Evolutionary conservation across 2,888 invertebrate species (phyloP).

Genomic region (Nycteola revayana): DNA sequence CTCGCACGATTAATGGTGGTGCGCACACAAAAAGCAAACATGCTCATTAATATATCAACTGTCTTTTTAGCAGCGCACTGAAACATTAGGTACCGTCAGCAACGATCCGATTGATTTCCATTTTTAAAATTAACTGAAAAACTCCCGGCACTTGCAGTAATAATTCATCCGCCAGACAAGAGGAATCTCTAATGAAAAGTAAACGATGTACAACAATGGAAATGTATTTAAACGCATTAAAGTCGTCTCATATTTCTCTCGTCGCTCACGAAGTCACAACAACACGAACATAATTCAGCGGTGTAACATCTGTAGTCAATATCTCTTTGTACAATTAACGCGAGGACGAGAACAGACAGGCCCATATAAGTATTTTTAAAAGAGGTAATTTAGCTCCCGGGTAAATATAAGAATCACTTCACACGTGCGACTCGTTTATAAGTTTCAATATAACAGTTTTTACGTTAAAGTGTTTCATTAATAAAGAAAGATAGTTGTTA

Average conservation of each 20-base stretch:
- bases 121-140: constrained; percentile 33
- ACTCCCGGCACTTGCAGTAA: constrained; percentile 40
- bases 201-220: constrained; percentile 47
- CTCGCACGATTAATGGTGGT: constrained; percentile 77
- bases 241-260: constrained; percentile 72
- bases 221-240: constrained; percentile 52
- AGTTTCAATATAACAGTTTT: constrained; percentile 18
- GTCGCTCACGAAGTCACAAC: constrained; percentile 54
- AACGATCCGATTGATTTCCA: constrained; percentile 35
- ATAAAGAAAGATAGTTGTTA: constrained; percentile 18
- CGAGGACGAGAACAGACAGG: constrained; percentile 62
- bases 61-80: constrained; percentile 70
- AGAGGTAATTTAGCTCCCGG: constrained; percentile 59
- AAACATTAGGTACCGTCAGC: constrained; percentile 62
- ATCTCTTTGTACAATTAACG: constrained; percentile 77
- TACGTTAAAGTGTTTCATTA: constrained; percentile 11
- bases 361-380: constrained; percentile 70
- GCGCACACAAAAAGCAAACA: constrained; percentile 76
- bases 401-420: constrained; percentile 36
- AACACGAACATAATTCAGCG: constrained; percentile 64
- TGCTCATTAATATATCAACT: constrained; percentile 81
- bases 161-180: constrained; percentile 47
- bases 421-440: constrained; percentile 34
- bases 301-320: constrained; percentile 75
- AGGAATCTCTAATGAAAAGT: constrained; percentile 34